Conservation (phyloP, 2,113 vertebrate species). For the Zeus faber region DNA sequence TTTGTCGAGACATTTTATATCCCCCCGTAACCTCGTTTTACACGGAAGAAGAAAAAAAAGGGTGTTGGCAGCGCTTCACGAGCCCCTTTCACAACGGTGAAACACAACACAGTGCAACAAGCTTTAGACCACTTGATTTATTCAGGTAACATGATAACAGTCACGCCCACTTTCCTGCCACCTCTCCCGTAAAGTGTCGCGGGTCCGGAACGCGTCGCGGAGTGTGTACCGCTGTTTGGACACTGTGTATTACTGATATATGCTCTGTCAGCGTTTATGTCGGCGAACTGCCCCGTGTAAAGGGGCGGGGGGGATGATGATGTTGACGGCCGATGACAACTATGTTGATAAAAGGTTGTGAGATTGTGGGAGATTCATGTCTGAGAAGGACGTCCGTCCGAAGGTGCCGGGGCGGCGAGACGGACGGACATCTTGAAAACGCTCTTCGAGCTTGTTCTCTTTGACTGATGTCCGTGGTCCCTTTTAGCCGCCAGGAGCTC, state of each 20-base stretch:
- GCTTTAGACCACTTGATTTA: constrained; percentile 60
- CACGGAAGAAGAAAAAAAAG: constrained; percentile 31
- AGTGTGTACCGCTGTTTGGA: constrained; percentile 25
- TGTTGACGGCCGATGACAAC: constrained; percentile 21
- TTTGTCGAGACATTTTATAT: constrained; percentile 57
- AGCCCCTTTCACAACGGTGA: constrained; percentile 17
- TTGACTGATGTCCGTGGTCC: constrained; percentile 43
- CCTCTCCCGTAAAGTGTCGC: constrained; percentile 15
- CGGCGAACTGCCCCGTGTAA: constrained; percentile 20
- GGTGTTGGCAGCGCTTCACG: neutral
- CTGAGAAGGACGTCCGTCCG: constrained; percentile 31
- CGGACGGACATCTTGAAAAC: constrained; percentile 33
- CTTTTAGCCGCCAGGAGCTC: constrained; percentile 51
- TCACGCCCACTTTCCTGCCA: constrained; percentile 44
- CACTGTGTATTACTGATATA: constrained; percentile 45
- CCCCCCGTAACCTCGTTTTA: constrained; percentile 54
- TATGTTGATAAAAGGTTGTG: constrained; percentile 22
- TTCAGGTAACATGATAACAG: constrained; percentile 62
- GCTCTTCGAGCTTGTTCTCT: constrained; percentile 27
- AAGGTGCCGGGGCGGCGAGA: constrained; percentile 11
- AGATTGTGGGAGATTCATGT: constrained; percentile 9
- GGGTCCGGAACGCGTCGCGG: neutral
- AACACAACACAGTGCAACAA: constrained; percentile 53
- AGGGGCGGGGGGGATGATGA: constrained; percentile 7
- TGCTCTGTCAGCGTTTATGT: constrained; percentile 38